Base-by-base conservation (phyloP, 2,888 invertebrate species). In the Tenthredo livida region DNA sequence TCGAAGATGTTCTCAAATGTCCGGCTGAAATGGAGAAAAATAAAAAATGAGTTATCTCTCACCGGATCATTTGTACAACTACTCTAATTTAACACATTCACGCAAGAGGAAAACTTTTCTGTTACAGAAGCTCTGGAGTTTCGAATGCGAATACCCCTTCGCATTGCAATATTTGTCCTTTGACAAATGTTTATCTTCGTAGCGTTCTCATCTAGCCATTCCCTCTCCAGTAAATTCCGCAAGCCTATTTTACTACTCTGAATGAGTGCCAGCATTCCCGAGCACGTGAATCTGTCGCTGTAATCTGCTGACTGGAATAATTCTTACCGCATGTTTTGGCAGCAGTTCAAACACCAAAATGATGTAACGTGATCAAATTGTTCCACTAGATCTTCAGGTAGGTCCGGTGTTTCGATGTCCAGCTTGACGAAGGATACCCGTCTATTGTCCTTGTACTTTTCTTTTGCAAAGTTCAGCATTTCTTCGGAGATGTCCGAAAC, bases 311-410 rank as follows among this genome's bases (percentile, higher is more conserved):
- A 50, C 37, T 21, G 10, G 25, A 54, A n/a, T 78, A 15, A n/a
- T 17, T 75, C 47, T 93, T 21, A 96, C 96, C 95, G 94, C 92
- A 96, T 96, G 90, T 97, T 95, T 88, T 95, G 95, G 50, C 97
- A 95, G 97, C 97, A 97, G 90, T 97, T 97, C 4, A 97, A 93
- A 86, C 97, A 96, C 91, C 97, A 97, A 91, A 97, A 97, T 0
- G 97, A 97, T 84, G 97, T 95, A 0, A 95, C 95, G 90, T 97
- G 96, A 90, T 96, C 95, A 89, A 96, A 97, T 43, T 93, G 90
- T 83, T 93, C 94, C n/a, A 93, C 89, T 75, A 95, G 89, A 25
- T 95, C 93, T 0, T 92, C 90, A 0, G 95, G 95, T 78, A 96
- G 87, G 25, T 94, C 91, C 0, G 94, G 92, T 0, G 94, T 93